Base-by-base conservation (phyloP, 2,888 invertebrate species). In the Catocala nupta region DNA sequence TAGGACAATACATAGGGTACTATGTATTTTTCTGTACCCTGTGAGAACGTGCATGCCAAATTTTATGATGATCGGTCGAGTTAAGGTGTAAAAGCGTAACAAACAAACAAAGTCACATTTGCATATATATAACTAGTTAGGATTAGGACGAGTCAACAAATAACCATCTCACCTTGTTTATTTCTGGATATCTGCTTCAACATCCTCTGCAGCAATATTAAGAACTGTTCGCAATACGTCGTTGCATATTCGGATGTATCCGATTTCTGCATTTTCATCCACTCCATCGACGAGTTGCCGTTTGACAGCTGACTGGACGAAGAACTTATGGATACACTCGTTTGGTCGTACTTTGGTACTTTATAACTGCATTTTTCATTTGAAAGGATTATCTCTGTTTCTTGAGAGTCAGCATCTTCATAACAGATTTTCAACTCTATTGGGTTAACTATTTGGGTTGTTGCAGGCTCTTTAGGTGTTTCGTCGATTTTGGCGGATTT, bases 131-230 rank as follows among this genome's bases (percentile, higher is more conserved):
- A 25, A 25, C 4, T 25, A 25, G 25, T 25, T 25, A 25, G 2
- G 25, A 25, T 25, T 25, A 25, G 25, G 25, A 3, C 4, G 1
- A 25, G 3, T 25, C 25, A 25, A 25, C 25, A 25, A 25, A 25
- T 25, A 25, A 7, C 4, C 25, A 10, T 34, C 79, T 80, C 64
- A 95, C 95, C 95, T 90, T 94, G 90, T 59, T 90, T 93, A 73
- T 96, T 96, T 68, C 96, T 92, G 34, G 90, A 84, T 68, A 95
- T 95, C 75, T 96, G 96, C 70, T 93, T 84, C 77, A 96, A 65
- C 96, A 96, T 96, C 58, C 96, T 87, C 44, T 90, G 87, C 45
- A 96, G 82, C 25, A 96, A 81, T 60, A 96, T 95, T 44, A 87
- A 86, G 75, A 96, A 96, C 81, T 96, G 96, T 53, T 93, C 88